Evolutionary conservation across 2,888 invertebrate genomes (phyloP), one percentile per base, ranked within the genome.

Genomic region (Dyspetes luteomarginatus): DNA sequence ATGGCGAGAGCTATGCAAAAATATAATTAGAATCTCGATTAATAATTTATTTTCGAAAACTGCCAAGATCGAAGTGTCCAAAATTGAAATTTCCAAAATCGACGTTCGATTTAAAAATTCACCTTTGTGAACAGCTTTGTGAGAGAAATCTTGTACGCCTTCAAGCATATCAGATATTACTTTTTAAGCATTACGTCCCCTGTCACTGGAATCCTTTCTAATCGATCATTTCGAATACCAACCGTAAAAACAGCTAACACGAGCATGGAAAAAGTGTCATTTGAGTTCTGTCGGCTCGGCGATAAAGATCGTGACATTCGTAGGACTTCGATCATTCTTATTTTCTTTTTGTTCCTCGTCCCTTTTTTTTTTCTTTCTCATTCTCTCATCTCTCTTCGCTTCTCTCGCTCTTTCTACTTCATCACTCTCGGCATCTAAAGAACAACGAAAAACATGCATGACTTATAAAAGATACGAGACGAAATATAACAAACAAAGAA

Each of bases 251-350:
- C 43, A 9, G 15, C 60, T n/a, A 19, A 28, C 19, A 45, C 28
- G 22, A 15, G 48, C n/a, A n/a, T n/a, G 24, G 36, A 1, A 55
- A 55, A 80, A 72, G 45, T 76, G 76, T 71, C 80, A 56, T 45
- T 43, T 17, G 43, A 9, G n/a, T 50, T 60, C 12, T 64, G 36
- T 58, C 36, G 60, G 26, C 48, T 19, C 43, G 2, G 3, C 9
- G 74, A 81, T 81, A 62, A 74, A 30, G 43, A 77, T 73, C 79
- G 67, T 69, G 65, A 75, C 74, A 65, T 75, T 52, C 68, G 72
- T 77, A 56, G 26, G 68, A 69, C 48, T 50, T 48, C 60, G 62
- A 68, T 43, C 52, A 71, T 43, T 65, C 58, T 45, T 19, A 52
- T 67, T 50, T 50, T 67, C 43, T 45, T n/a, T 68, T 56, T 64